A percentile compares a stretch with the other conserved stretches of the same genome.
Evolutionary conservation across 2,113 vertebrate species (phyloP).

Genomic region (Heptranchias perlo): DNA sequence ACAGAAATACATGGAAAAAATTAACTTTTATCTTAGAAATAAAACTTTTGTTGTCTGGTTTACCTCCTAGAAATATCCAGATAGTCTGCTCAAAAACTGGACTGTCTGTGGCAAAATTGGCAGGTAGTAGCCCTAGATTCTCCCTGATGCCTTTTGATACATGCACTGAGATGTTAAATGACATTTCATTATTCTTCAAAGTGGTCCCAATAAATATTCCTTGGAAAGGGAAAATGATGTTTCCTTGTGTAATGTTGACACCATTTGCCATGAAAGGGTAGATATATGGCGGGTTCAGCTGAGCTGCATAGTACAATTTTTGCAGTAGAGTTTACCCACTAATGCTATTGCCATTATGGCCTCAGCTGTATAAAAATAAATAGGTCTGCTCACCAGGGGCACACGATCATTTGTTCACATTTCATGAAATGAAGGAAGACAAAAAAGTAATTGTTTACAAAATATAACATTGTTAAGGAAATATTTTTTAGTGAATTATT

Average conservation of each 20-base stretch:
- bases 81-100: not conserved
- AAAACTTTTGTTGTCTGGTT: not conserved
- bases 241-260: not conserved
- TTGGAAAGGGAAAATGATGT: not conserved
- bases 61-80: not conserved
- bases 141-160: not conserved
- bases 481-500: not conserved
- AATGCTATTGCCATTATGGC: not conserved
- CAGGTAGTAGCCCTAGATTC: not conserved
- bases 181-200: not conserved
- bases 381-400: not conserved
- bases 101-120: not conserved
- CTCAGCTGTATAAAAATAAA: too few species aligned
- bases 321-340: not conserved
- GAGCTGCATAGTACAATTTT: not conserved
- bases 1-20: not conserved
- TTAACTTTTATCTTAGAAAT: not conserved
- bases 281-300: not conserved
- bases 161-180: not conserved
- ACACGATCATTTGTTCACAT: not conserved
- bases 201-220: not conserved
- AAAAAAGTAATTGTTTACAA: not conserved
- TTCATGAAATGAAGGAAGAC: not conserved
- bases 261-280: not conserved
- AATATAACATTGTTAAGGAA: not conserved